Evolutionary conservation across 2,888 invertebrate species (phyloP), one percentile per base, ranked within the genome.

Genomic region (Oscheius sp.): DNA sequence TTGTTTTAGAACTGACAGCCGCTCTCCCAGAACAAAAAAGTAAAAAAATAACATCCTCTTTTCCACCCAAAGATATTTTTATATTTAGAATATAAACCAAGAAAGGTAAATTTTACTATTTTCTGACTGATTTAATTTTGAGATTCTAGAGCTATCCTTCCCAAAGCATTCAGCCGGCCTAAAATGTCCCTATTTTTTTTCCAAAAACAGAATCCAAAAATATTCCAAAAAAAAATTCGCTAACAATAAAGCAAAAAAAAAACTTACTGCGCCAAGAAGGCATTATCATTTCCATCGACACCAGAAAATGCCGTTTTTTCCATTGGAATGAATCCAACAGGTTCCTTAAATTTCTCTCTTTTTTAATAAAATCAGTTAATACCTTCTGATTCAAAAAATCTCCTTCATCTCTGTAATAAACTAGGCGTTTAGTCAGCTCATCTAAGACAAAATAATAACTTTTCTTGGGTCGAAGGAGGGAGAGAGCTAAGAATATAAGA

Each of bases 401-500:
- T 38, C 47, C 30, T 59, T 83, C 82, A 26, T 80, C 74, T 38
- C 77, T 78, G 57, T 75, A 78, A 69, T 81, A 83, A 28, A 82
- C 67, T n/a, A 83, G 72, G 56, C 72, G 72, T 57, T 80, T 75
- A 24, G 71, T 67, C 26, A 78, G 65, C 69, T 82, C 83, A 63
- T 83, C 82, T 56, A 83, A 68, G 8, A 81, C 83, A 59, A 82
- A 83, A 68, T 81, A 83, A 45, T 75, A 71, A 8, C 77, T 73
- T 61, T 81, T 78, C 30, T 76, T 73, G 12, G 80, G 70, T 32
- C 74, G 63, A 47, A 82, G 70, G 38, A 79, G 72, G 14, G 78
- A 67, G 17, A 82, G 64, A 24, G 80, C 80, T 81, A 69, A n/a
- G n/a, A n/a, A n/a, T n/a, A n/a, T n/a, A n/a, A n/a, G n/a, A n/a